Base-by-base conservation (phyloP, 2,797 vertebrate genomes). In the Danio kyathit region DNA sequence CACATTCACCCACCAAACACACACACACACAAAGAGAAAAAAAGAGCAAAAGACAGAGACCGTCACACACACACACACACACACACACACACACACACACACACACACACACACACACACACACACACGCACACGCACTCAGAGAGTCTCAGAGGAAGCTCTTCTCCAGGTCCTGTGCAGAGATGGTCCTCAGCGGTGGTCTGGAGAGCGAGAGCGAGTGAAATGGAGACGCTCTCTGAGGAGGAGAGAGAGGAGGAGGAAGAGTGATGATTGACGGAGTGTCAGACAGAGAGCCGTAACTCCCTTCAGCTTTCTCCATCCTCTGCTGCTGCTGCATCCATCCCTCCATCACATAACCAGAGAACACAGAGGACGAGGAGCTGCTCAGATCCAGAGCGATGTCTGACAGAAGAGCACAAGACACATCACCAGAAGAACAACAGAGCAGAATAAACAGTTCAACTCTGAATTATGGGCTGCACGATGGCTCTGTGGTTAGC, bases 201-300 rank as follows among this genome's bases (percentile, higher is more conserved):
- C 87, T 87, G 79, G 89, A 89, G 69, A 91, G 89, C 89, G 95
- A 94, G 90, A 91, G 92, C 65, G 92, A 91, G 84, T 91, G 95
- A 86, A 92, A 94, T 82, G 89, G 89, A 89, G 92, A 88, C 16
- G 92, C 86, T 7, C 92, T 88, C 83, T 91, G 94, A 84, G 94
- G 91, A 66, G 91, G 91, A 87, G 94, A 94, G 87, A 95, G 86
- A 84, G 91, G 83, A 88, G 96, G 96, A 75, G 96, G 94, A 81
- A 91, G 91, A 75, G 94, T 95, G 94, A 96, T 96, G 91, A 94
- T 93, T 90, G 95, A 92, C 5, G 94, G 94, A 85, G 96, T 92
- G 86, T 93, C 88, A n/a, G 92, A 94, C 19, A 87, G 91, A 71
- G 95, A 95, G 67, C 94, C 90, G 48, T 95, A 96, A 82, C 92